Evolutionary conservation across 2,797 vertebrate genomes (phyloP).

Genomic region (Pelodytes ibericus): DNA sequence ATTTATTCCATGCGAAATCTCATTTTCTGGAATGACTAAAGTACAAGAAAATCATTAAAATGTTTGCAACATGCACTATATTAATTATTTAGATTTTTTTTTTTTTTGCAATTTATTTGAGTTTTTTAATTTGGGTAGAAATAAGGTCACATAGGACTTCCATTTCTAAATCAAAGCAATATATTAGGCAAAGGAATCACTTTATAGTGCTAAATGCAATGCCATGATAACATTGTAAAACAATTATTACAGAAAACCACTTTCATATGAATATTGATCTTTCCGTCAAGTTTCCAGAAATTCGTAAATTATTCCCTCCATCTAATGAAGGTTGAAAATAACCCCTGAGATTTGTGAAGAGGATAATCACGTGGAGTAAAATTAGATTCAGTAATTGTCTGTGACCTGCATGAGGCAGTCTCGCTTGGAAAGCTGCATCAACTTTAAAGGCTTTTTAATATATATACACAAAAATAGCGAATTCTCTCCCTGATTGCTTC

Average conservation of each 20-base stretch:
- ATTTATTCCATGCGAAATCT: no score
- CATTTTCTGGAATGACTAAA: no score
- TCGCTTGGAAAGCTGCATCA: conserved; percentile 19
- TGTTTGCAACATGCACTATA: no score
- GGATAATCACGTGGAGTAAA: conserved; percentile 28
- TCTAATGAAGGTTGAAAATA: conserved; percentile 39
- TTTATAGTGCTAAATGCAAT: not conserved
- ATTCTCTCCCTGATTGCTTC: not conserved
- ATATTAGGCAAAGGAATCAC: not conserved
- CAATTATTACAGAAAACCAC: not conserved
- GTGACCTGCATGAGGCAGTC: conserved; percentile 41
- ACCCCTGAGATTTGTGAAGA: conserved; percentile 33
- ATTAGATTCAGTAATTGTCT: conserved; percentile 48
- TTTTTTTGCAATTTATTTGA: no score
- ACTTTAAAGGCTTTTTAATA: conserved; percentile 32
- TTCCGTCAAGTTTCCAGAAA: conserved; percentile 34
- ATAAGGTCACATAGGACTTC: no score
- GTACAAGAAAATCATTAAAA: no score
- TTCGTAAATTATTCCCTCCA: conserved; percentile 29
- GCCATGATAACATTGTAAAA: not conserved
- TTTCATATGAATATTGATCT: conserved; percentile 33
- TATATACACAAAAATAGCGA: conserved; percentile 14
- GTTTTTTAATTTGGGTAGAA: no score
- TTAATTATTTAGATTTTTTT: no score
- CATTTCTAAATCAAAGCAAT: no score